Evolutionary conservation across 1,140 invertebrate genomes (phyloP).

Genomic region (Heliconius himera): DNA sequence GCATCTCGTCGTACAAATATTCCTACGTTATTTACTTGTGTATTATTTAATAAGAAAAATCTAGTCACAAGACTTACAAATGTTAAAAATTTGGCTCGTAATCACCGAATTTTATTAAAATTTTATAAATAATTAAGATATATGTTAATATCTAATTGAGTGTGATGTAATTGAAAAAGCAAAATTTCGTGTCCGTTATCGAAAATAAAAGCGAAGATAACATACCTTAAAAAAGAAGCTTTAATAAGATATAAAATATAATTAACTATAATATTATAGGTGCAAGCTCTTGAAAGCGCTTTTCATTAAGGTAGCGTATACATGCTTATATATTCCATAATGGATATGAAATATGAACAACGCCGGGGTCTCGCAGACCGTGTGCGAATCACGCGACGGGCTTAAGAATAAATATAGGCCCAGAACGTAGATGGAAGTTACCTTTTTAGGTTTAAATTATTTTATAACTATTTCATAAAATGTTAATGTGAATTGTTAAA

Average conservation of each 20-base stretch:
- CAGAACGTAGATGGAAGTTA: constrained; percentile 69
- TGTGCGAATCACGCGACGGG: constrained; percentile 21
- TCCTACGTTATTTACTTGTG: constrained; percentile 81
- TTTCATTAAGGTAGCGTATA: not conserved
- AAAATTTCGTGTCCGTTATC: constrained; percentile 20
- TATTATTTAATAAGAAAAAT: constrained; percentile 80
- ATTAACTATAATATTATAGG: not conserved
- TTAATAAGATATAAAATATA: not conserved
- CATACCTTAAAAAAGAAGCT: not conserved
- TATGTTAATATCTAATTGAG: constrained; percentile 60
- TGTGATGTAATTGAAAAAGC: constrained; percentile 41
- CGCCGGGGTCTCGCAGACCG: constrained; percentile 12
- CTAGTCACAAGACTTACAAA: constrained; percentile 81
- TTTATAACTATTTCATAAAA: constrained; percentile 75
- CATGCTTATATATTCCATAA: constrained; percentile 4
- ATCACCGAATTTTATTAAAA: constrained; percentile 69
- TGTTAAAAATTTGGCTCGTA: constrained; percentile 75
- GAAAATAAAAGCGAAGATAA: constrained; percentile 7
- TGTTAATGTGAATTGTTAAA: constrained; percentile 72
- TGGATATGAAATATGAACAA: constrained; percentile 3
- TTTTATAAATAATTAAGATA: constrained; percentile 64
- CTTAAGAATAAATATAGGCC: constrained; percentile 25
- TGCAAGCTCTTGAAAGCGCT: not conserved
- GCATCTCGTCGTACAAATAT: constrained; percentile 82
- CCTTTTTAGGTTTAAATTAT: constrained; percentile 79